Base-by-base conservation (phyloP, 2,113 vertebrate species). In the Nerophis ophidion region DNA sequence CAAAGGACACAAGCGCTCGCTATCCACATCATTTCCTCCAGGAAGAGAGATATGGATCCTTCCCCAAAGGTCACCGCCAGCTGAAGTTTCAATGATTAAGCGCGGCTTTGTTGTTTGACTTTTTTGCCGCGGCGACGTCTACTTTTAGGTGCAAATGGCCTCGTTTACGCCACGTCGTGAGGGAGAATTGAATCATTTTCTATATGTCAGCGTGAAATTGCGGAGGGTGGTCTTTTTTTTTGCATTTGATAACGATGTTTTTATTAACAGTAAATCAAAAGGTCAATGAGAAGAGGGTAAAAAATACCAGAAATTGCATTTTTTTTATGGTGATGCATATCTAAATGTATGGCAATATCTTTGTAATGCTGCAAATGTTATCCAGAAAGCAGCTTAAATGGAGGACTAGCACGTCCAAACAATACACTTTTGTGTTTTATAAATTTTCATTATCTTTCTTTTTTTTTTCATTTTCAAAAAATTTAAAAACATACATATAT, bases 71-170 rank as follows among this genome's bases (percentile, higher is more conserved):
- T 91, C 88, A 89, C 70, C 73, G 85, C 70, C 77, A 79, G 86
- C 77, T 87, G 85, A 87, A 88, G 85, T 86, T 85, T 79, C 73
- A 86, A 85, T 90, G 87, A 90, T 89, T 89, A 87, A 78, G 82
- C 74, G 68, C 59, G 26, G 81, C 88, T 88, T 89, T 89, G 86
- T 84, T 86, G 83, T 86, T 81, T 88, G 81, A 84, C 85, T 90
- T 87, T 84, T 82, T 83, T 80, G 70, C 74, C n/a, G 47, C 40
- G 48, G 68, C 67, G 81, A 81, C 72, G 81, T 77, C 63, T 71
- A 82, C 83, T 84, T 86, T 83, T 74, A 76, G 69, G 78, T 77
- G 82, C 74, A 83, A 85, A 86, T 84, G 61, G 65, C 78, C 72
- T 19, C 47, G 58, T 68, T 66, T 75, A 61, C 70, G 68, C 59